Evolutionary conservation across 2,888 invertebrate species (phyloP).

Genomic region (Caenorhabditis parvicauda): DNA sequence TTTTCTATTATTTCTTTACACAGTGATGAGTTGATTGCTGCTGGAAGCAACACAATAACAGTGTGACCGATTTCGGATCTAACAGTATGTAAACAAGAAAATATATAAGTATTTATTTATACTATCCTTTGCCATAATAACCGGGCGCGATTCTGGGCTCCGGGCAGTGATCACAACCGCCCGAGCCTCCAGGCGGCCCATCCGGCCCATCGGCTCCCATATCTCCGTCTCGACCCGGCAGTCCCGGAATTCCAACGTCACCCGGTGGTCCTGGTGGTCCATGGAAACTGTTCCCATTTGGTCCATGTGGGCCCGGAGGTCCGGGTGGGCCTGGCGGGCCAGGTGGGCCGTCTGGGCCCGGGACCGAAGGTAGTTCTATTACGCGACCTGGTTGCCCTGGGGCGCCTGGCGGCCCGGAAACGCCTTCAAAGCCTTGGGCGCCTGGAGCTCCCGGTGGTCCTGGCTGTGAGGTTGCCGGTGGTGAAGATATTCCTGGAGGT

Average conservation of each 20-base stretch:
- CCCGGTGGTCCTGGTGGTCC: slow-evolving; percentile 35
- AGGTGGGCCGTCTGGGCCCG: slow-evolving; percentile 16
- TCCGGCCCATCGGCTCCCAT: slow-evolving; percentile 14
- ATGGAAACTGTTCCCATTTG: slow-evolving; percentile 7
- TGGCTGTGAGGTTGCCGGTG: slow-evolving; percentile 25
- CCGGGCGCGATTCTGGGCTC: slow-evolving; percentile 31
- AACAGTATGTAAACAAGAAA: not conserved
- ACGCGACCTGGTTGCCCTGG: not conserved
- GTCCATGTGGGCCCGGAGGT: slow-evolving; percentile 12
- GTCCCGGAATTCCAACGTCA: slow-evolving; percentile 27
- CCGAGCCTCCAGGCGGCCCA: slow-evolving; percentile 16
- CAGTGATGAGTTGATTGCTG: too few species aligned
- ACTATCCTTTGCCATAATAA: slow-evolving; percentile 10
- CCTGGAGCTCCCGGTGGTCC: slow-evolving; percentile 24
- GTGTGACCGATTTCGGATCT: too few species aligned
- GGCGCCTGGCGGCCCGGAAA: not conserved
- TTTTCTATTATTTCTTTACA: too few species aligned
- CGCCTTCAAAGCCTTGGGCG: slow-evolving; percentile 5
- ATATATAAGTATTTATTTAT: not conserved
- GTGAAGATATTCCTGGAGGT: slow-evolving; percentile 28
- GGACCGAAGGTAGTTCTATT: too few species aligned
- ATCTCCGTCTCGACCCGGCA: slow-evolving; percentile 17
- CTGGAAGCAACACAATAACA: not conserved
- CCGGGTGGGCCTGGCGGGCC: slow-evolving; percentile 23
- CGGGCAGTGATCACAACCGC: slow-evolving; percentile 28